Evolutionary conservation across 2,797 vertebrate genomes (phyloP).

Genomic region (Gallinago stenura): DNA sequence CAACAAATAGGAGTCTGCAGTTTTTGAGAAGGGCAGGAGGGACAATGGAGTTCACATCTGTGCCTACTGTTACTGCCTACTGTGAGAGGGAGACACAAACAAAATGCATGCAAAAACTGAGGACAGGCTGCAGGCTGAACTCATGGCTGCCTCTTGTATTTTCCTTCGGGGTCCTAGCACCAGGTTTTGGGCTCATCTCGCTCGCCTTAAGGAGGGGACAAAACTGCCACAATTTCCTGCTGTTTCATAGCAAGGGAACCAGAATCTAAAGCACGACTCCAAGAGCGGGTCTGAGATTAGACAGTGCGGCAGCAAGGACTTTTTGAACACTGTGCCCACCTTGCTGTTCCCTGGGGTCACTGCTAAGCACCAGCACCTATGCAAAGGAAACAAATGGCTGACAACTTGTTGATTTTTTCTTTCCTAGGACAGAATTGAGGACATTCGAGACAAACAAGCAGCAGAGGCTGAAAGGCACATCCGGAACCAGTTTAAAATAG

Average conservation of each 20-base stretch:
- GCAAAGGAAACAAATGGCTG: neutral
- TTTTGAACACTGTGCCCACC: neutral
- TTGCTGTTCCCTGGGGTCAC: neutral
- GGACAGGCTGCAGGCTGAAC: neutral
- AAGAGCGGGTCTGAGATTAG: neutral
- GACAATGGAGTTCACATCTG: neutral
- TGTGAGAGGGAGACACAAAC: neutral
- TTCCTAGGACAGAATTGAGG: conserved; percentile 82
- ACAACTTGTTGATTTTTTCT: neutral
- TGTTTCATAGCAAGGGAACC: neutral
- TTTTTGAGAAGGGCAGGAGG: neutral
- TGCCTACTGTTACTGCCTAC: neutral
- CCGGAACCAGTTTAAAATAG: conserved; percentile 88
- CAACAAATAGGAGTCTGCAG: neutral
- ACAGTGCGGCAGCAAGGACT: neutral
- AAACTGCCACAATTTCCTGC: neutral
- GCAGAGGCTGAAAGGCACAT: conserved; percentile 75
- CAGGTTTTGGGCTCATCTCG: neutral
- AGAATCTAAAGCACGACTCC: neutral
- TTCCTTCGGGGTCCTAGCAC: neutral
- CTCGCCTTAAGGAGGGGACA: accelerated
- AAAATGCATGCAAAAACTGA: neutral
- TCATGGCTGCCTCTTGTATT: neutral
- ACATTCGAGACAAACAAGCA: conserved; percentile 78
- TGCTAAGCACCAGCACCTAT: neutral